A percentile compares a stretch with the other conserved stretches of the same genome.
Evolutionary conservation across 2,113 vertebrate species (phyloP).

Genomic region (Otis tarda): DNA sequence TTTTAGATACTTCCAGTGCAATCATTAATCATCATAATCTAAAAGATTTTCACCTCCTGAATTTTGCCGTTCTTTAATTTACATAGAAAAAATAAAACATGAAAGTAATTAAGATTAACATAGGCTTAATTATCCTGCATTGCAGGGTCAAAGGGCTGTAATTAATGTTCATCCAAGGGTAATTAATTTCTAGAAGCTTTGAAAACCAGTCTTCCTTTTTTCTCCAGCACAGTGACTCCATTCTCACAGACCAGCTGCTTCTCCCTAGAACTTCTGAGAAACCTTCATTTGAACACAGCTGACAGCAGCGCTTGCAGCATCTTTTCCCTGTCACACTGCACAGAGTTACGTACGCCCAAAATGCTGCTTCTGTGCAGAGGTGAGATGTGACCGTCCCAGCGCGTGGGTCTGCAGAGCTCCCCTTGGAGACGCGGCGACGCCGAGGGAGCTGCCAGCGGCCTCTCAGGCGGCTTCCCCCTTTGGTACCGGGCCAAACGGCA

Average conservation of each 20-base stretch:
- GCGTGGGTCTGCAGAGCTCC: background rate
- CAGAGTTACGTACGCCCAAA: accelerated
- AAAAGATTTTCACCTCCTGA: constrained; percentile 33
- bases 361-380: accelerated
- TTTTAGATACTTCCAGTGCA: background rate
- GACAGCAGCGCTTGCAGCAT: accelerated
- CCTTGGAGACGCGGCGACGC: accelerated
- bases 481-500: background rate
- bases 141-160: constrained; percentile 8
- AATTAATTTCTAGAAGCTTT: constrained; percentile 47
- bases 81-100: constrained; percentile 16
- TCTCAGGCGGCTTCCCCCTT: background rate
- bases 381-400: accelerated
- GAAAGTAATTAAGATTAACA: constrained; percentile 59
- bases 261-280: background rate
- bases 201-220: background rate
- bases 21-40: constrained; percentile 29
- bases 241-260: background rate
- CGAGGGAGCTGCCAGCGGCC: background rate
- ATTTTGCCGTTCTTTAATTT: constrained; percentile 44
- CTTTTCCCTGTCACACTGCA: accelerated
- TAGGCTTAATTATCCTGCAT: constrained; percentile 22
- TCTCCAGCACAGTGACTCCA: background rate
- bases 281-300: background rate
- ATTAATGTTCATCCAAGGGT: constrained; percentile 33